These are phyloP conservation scores for Neuroterus valhalla DNA, from an alignment of 1,140 invertebrate species.

Conservation along the genomic window DNA sequence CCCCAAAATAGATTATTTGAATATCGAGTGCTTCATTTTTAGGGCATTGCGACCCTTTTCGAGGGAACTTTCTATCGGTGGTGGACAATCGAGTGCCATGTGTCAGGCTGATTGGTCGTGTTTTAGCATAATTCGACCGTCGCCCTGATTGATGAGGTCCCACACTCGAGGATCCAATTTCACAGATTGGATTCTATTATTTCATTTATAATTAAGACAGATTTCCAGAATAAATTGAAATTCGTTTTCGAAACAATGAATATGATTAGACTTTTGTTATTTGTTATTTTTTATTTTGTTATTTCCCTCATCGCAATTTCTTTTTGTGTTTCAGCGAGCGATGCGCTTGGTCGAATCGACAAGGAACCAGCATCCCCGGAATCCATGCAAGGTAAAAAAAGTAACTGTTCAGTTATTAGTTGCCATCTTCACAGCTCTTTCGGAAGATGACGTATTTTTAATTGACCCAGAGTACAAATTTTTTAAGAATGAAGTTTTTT, in stretches of 20 bases:
- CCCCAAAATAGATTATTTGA: conserved; percentile 66
- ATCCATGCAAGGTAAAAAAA: conserved; percentile 69
- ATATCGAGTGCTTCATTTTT: conserved; percentile 55
- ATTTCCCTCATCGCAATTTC: too few species aligned
- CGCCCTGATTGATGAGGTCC: conserved; percentile 45
- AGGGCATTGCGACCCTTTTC: conserved; percentile 33
- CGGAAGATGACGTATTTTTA: too few species aligned
- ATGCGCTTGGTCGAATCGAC: conserved; percentile 70
- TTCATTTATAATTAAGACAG: neutral
- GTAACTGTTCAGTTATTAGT: neutral
- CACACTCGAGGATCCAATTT: neutral
- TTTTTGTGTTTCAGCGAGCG: conserved; percentile 72
- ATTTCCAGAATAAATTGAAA: too few species aligned
- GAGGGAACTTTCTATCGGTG: conserved; percentile 23
- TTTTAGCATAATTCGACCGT: conserved; percentile 52
- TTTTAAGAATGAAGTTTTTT: too few species aligned
- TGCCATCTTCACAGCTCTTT: too few species aligned
- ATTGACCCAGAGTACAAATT: too few species aligned
- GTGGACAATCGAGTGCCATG: conserved; percentile 38
- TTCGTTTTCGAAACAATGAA: too few species aligned
- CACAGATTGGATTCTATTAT: conserved; percentile 32
- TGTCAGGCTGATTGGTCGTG: conserved; percentile 39
- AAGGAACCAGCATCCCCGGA: conserved; percentile 71
- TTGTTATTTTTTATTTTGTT: too few species aligned
- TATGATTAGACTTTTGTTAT: too few species aligned